Conservation (phyloP, 2,888 invertebrate species). For the Erannis defoliaria region DNA sequence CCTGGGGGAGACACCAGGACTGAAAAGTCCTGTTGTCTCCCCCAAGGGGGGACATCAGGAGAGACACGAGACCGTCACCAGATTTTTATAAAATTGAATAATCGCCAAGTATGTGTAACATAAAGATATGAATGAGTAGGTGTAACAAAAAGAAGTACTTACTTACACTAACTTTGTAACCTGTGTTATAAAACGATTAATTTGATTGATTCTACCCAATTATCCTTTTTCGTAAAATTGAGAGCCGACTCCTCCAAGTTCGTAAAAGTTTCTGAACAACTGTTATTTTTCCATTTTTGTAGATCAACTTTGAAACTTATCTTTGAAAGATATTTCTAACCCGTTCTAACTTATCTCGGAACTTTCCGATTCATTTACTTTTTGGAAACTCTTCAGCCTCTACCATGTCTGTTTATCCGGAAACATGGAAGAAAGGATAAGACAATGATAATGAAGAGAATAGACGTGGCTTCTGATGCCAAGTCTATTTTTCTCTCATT, state of each 20-base stretch:
- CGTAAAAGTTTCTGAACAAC: background rate
- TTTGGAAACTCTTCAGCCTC: conserved; percentile 19
- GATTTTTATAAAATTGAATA: too few species aligned
- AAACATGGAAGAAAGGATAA: background rate
- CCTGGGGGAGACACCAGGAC: too few species aligned
- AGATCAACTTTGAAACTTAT: conserved; percentile 18
- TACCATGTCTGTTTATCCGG: conserved; percentile 15
- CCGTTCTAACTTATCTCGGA: conserved; percentile 22
- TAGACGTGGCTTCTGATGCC: background rate
- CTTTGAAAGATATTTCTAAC: conserved; percentile 15
- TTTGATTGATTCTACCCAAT: too few species aligned
- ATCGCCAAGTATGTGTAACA: too few species aligned
- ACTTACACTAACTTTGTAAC: background rate
- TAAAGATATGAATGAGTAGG: too few species aligned
- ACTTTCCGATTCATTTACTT: conserved; percentile 31
- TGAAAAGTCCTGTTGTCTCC: too few species aligned
- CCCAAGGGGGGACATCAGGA: too few species aligned
- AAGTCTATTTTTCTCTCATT: too few species aligned
- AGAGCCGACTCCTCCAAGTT: too few species aligned
- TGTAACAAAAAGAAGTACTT: background rate
- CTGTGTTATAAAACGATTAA: too few species aligned
- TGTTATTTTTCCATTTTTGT: conserved; percentile 9
- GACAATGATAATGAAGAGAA: background rate
- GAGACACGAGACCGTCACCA: too few species aligned
- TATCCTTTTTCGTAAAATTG: background rate